Percentiles rank a stretch among this genome's conserved stretches.
These are phyloP conservation scores for Prunella himalayana DNA, from an alignment of 2,113 vertebrate species.

Conservation along the genomic window DNA sequence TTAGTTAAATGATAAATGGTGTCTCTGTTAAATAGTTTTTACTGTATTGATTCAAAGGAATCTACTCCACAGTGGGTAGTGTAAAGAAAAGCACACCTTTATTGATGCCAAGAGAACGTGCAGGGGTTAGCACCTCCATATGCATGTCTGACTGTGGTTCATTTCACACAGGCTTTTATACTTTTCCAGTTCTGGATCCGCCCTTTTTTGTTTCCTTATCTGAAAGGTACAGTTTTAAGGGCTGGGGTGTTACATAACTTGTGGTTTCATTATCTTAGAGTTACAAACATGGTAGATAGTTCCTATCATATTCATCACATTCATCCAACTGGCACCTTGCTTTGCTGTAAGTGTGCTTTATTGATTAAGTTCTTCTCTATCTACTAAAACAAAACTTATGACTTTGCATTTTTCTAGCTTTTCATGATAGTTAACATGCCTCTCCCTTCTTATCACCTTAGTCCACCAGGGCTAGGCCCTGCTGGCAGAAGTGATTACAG, in stretches of 20 bases:
- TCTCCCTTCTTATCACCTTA: neutral
- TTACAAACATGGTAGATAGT: neutral
- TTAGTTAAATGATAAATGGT: neutral
- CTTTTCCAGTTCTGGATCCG: rapidly evolving
- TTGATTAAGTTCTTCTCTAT: neutral
- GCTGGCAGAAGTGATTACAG: neutral
- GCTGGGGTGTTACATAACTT: neutral
- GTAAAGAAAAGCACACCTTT: neutral
- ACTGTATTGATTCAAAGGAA: neutral
- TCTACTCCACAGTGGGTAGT: neutral
- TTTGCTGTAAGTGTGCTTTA: neutral
- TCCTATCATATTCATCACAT: neutral
- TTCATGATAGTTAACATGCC: too few relatives aligned
- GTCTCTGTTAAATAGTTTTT: neutral
- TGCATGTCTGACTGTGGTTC: neutral
- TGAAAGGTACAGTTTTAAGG: neutral
- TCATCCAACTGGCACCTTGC: neutral
- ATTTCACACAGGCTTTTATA: neutral
- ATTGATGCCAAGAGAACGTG: neutral
- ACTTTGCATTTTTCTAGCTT: neutral
- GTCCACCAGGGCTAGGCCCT: neutral
- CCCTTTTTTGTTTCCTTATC: neutral
- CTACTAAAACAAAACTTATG: neutral
- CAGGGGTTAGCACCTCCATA: neutral
- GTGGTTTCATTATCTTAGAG: neutral